Base-by-base conservation (phyloP, 1,140 invertebrate species). In the Choristoneura fumiferana region DNA sequence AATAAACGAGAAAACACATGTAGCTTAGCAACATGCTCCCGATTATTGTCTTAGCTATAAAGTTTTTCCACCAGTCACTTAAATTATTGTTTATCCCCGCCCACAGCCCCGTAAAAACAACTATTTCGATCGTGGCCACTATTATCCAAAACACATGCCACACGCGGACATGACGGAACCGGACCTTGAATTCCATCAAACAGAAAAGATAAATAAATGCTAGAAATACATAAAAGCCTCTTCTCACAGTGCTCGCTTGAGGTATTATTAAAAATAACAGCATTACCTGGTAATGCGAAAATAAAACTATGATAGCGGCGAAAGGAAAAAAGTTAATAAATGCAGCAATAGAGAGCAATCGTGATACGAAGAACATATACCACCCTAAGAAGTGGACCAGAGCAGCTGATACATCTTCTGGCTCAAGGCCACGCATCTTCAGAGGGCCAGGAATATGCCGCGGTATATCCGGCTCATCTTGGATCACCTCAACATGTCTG, bases 111-210 rank as follows among this genome's bases (percentile, higher is more conserved):
- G 92, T 92, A 80, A 95, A 92, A 12, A 90, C 67, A 22, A 92
- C 84, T 68, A 94, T 95, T 81, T 95, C 93, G 9, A 87, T 59
- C 33, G 93, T 91, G 10, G 93, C 91, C 17, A 94, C 85, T 17
- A 91, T 78, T 68, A 94, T 91, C 82, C 93, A 95, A 54, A 90
- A 85, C 34, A 92, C 79, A 56, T 94, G 92, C 91, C 94, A 94
- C 18, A 92, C 84, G 8, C 92, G 91, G 2, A 94, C 91, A 64
- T 93, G 92, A 55, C 91, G 93, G 66, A 95, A 95, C 83, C 93
- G 93, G 39, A 94, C 92, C 66, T 94, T 93, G 64, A 95, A 94
- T 71, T 95, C 94, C 63, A 95, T 92, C 17, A 95, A 82, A 72
- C 93, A 93, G 72, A 94, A 93, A 29, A 95, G 89, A 66, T 94